Evolutionary conservation across 2,888 invertebrate species (phyloP).

Genomic region (Zygothrica quintamaculata): DNA sequence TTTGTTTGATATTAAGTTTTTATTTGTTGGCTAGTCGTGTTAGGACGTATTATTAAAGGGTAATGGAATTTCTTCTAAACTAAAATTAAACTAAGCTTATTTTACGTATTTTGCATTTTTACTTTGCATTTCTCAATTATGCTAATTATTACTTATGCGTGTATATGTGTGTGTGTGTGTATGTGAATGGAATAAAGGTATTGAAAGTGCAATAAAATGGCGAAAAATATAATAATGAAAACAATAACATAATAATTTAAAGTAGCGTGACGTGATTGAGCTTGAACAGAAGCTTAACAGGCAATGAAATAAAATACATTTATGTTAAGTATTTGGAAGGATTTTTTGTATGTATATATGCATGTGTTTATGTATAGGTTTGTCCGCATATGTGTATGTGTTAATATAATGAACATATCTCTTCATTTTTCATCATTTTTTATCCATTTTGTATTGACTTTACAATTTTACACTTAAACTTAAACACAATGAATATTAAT

Average conservation of each 20-base stretch:
- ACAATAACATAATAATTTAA: slow-evolving; percentile 38
- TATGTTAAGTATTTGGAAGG: background rate
- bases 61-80: slow-evolving; percentile 68
- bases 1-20: slow-evolving; percentile 40
- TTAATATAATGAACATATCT: slow-evolving; percentile 23
- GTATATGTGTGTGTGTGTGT: slow-evolving; percentile 1
- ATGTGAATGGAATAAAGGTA: slow-evolving; percentile 9
- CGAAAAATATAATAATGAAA: too few species aligned
- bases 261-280: slow-evolving; percentile 1
- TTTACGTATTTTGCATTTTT: slow-evolving; percentile 55
- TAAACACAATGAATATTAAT: slow-evolving; percentile 33
- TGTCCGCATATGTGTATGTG: slow-evolving; percentile 15
- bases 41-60: slow-evolving; percentile 32
- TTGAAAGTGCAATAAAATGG: slow-evolving; percentile 10
- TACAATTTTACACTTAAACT: slow-evolving; percentile 45
- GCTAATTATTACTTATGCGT: slow-evolving; percentile 45
- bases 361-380: slow-evolving; percentile 11
- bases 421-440: slow-evolving; percentile 11
- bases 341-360: slow-evolving; percentile 2
- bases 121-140: slow-evolving; percentile 47
- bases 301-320: too few species aligned
- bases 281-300: too few species aligned
- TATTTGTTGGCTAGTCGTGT: slow-evolving; percentile 44
- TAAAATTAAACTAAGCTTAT: slow-evolving; percentile 71
- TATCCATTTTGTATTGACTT: slow-evolving; percentile 20